Evolutionary conservation across 37 sponge, comb jelly and placozoan genomes (phyloP).

Genomic region (Oopsacas minuta): DNA sequence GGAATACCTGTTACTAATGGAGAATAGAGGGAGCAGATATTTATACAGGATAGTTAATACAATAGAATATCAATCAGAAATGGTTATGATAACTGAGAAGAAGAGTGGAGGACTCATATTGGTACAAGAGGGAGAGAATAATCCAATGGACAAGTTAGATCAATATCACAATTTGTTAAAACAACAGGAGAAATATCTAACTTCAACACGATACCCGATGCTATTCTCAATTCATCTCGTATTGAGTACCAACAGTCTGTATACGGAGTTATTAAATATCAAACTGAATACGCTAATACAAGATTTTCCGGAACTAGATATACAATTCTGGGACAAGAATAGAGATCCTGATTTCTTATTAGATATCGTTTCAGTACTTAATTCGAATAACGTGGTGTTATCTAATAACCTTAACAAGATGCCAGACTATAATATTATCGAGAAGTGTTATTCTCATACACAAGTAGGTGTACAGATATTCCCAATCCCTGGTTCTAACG

Average conservation of each 20-base stretch:
- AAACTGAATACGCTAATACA: background rate
- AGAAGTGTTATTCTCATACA: background rate
- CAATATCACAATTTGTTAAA: background rate
- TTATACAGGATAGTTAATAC: background rate
- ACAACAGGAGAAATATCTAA: background rate
- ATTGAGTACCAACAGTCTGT: background rate
- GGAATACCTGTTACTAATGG: background rate
- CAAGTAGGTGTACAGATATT: background rate
- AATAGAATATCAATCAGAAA: background rate
- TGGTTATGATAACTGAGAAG: background rate
- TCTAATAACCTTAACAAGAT: background rate
- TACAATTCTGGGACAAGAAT: background rate
- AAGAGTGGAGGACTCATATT: background rate
- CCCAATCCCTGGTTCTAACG: background rate
- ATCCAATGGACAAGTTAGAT: background rate
- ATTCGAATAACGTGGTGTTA: background rate
- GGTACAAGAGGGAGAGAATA: background rate
- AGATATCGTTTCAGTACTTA: background rate
- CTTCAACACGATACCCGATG: background rate
- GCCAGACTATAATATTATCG: background rate
- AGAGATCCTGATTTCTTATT: background rate
- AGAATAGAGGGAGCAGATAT: background rate
- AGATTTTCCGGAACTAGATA: background rate
- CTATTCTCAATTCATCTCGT: background rate
- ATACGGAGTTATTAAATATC: background rate